phyloP scores from a whole-genome alignment of 2,113 vertebrate species.

The Oryzias curvinotus region DNA sequence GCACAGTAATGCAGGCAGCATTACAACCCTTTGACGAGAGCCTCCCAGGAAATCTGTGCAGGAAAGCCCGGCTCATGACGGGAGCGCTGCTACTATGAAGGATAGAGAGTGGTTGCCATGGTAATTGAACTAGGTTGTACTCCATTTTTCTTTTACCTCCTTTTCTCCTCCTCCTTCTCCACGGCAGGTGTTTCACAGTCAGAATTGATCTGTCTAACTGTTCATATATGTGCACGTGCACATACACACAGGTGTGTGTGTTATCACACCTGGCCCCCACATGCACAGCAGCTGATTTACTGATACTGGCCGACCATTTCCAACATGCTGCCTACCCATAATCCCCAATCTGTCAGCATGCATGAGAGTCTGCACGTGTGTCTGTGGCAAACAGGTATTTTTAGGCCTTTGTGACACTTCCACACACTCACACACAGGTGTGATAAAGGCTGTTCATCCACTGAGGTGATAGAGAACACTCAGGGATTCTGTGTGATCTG shows the following conservation, averaged over 20 bases:
- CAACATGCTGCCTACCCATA: too few relatives aligned
- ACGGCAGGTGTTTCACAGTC: slow-evolving; percentile 12
- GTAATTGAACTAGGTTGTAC: slow-evolving; percentile 36
- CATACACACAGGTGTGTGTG: neutral
- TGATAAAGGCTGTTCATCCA: slow-evolving; percentile 52
- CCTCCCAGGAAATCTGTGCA: slow-evolving; percentile 36
- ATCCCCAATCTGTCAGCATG: slow-evolving; percentile 12
- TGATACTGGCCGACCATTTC: too few relatives aligned
- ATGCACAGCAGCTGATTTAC: too few relatives aligned
- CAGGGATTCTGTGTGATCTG: slow-evolving; percentile 18
- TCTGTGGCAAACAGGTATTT: slow-evolving; percentile 45
- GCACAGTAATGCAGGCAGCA: too few relatives aligned
- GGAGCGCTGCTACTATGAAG: slow-evolving; percentile 3
- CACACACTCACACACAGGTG: slow-evolving; percentile 19
- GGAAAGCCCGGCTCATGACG: neutral
- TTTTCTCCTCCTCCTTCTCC: neutral
- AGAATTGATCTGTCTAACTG: slow-evolving; percentile 26
- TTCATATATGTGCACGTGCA: slow-evolving; percentile 5
- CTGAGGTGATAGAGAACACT: slow-evolving; percentile 10
- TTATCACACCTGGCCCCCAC: too few relatives aligned
- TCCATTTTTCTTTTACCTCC: neutral
- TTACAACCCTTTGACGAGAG: neutral
- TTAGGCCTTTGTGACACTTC: slow-evolving; percentile 36
- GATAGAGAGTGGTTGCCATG: slow-evolving; percentile 51
- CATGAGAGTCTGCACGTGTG: slow-evolving; percentile 15